Conservation (phyloP, 2,113 vertebrate species). For the Coturnix japonica region DNA sequence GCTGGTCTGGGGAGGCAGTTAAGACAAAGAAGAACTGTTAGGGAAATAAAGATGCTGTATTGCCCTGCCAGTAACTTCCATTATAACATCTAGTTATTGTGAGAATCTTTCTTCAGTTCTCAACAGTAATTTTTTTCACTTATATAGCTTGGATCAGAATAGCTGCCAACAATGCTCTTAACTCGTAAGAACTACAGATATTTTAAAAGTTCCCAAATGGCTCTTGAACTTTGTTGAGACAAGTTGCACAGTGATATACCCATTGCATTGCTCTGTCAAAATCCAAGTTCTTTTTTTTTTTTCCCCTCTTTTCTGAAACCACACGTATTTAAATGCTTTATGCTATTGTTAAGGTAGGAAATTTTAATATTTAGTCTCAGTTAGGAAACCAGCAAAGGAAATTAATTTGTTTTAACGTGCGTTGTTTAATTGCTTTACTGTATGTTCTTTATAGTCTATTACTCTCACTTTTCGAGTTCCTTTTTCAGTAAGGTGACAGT, state of each 20-base stretch:
- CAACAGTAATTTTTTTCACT: slow-evolving; percentile 14
- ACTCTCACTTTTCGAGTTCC: background rate
- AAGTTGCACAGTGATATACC: background rate
- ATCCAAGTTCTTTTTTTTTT: background rate
- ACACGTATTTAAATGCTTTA: background rate
- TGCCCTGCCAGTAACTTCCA: slow-evolving; percentile 1
- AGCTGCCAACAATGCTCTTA: background rate
- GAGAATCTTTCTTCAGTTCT: slow-evolving; percentile 35
- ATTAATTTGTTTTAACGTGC: background rate
- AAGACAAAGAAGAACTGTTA: background rate
- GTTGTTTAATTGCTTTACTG: background rate
- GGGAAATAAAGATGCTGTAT: background rate
- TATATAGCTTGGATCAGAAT: slow-evolving; percentile 8
- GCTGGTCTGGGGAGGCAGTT: background rate
- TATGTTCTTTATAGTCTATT: background rate
- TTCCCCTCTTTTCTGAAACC: background rate
- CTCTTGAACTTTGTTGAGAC: slow-evolving; percentile 16
- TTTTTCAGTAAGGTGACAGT: background rate
- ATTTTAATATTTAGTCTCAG: background rate
- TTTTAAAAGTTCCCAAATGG: slow-evolving; percentile 21
- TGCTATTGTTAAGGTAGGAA: background rate
- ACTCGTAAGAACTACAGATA: background rate
- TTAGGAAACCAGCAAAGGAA: background rate
- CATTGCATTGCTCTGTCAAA: background rate
- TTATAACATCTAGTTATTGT: slow-evolving; percentile 22